Evolutionary conservation across 2,113 vertebrate genomes (phyloP), one percentile per base, ranked within the genome.

Genomic region (Gnathonemus longibarbis): DNA sequence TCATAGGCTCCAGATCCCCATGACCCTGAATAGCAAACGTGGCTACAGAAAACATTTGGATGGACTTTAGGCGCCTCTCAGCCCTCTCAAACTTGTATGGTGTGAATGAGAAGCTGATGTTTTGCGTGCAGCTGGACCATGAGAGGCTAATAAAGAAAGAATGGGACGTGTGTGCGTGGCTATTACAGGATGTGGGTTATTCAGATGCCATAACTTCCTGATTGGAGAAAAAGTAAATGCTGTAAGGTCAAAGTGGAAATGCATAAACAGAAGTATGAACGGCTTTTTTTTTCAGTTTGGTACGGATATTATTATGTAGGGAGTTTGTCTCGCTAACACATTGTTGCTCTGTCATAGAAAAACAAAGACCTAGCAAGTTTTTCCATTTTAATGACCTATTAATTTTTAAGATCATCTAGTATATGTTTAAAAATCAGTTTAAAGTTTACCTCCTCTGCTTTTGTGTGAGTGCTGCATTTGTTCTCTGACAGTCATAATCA

Each of bases 181-280:
- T 66, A n/a, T 66, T 84, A 49, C 39, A 66, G 84, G 62, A 46
- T 80, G 11, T 24, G 17, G 70, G 62, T 62, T 88, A 56, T 56
- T 88, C 88, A 56, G 35, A 87, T 80, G 66, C 56, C 88, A 89
- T 62, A 50, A 89, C 84, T 58, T 31, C 21, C 49, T 8, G 19
- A 46, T 89, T 31, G 46, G 31, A 74, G 87, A 87, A 89, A 90
- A 91, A 80, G 88, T 88, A 91, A 90, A 74, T 24, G 31, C 24
- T 42, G 35, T 52, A 46, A 88, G 62, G 84, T 90, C 85, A 56
- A n/a, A 77, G 90, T 89, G 74, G 88, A 62, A 84, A 27, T 89
- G 87, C 84, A 90, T 89, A 83, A 49, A 48, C 70, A 48, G 84
- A 66, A 50, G 48, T 90, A 83, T 87, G 87, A 91, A 91, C 70